These are phyloP conservation scores for Monomorium pharaonis DNA, from an alignment of 1,140 invertebrate species.

Conservation along the genomic window DNA sequence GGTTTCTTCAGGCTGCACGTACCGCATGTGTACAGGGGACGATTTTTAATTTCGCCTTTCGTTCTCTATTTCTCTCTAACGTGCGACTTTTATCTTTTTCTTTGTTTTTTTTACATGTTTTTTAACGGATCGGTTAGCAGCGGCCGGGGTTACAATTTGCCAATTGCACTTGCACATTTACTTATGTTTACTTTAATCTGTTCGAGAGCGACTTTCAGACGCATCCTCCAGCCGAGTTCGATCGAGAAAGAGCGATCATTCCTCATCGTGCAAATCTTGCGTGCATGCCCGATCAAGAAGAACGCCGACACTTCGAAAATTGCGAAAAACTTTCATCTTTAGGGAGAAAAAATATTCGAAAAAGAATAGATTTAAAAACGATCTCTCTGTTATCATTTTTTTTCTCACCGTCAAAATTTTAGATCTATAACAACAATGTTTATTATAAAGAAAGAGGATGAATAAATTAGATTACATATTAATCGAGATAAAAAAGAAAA, in stretches of 20 bases:
- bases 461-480: conserved; percentile 4
- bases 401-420: conserved; percentile 27
- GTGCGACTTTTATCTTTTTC: conserved; percentile 55
- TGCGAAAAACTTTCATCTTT: conserved; percentile 9
- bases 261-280: conserved; percentile 52
- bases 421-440: no score
- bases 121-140: conserved; percentile 73
- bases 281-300: conserved; percentile 61
- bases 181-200: conserved; percentile 36
- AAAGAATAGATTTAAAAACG: background rate
- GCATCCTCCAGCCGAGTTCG: conserved; percentile 34
- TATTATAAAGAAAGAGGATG: background rate
- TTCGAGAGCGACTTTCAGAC: conserved; percentile 68
- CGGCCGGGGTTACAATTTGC: conserved; percentile 73
- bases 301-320: conserved; percentile 43
- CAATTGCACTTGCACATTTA: conserved; percentile 60
- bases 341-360: background rate
- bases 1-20: conserved; percentile 87
- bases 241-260: conserved; percentile 37
- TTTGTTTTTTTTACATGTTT: background rate
- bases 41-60: conserved; percentile 67
- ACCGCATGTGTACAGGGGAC: conserved; percentile 68
- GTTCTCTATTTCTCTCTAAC: conserved; percentile 53
- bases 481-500: background rate
- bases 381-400: background rate